Base-by-base conservation (phyloP, 2,797 vertebrate species). In the Pantherophis vulpinus region DNA sequence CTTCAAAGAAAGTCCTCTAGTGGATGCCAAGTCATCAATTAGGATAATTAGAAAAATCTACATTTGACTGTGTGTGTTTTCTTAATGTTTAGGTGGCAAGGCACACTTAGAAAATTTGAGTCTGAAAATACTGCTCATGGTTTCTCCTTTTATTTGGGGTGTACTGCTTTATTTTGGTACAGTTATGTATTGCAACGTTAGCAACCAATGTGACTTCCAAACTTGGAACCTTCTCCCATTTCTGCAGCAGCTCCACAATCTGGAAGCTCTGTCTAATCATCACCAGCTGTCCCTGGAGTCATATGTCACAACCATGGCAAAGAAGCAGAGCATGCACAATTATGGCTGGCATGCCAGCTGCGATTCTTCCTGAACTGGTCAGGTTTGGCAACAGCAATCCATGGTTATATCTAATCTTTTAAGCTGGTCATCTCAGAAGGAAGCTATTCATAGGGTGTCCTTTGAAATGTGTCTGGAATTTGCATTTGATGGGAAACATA, bases 1-100 rank as follows among this genome's bases (percentile, higher is more conserved):
- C 88, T 93, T 83, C 42, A 83, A 47, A 83, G 37, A 2, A 83
- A 83, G 79, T 83, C 23, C 79, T 83, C 79, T 83, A 13, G 23
- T 83, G 23, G 42, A 83, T 13, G 10, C 93, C 86, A 87, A 87
- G 93, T 91, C 92, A 90, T 89, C 59, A 66, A 42, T 54, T 90
- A 29, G 23, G 23, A 93, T 87, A 58, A 87, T 70, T 70, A 90
- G n/a, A 18, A 29, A 42, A n/a, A 70, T 83, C 27, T 83, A 54
- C 58, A 20, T 14, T 14, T 54, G 11, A 23, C 29, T 63, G 5
- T 29, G 90, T 47, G 27, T 56, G 2, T 37, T 83, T 83, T 47
- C 4, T 83, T 47, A 83, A 83, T 60, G 16, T 83, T 89, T 89
- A 51, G n/a, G 11, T 79, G 23, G 10, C 3, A 88, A 88, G 55